A percentile compares a stretch with the other conserved stretches of the same genome.
Evolutionary conservation across 1,140 invertebrate species (phyloP).

Genomic region (Drosophila truncata): DNA sequence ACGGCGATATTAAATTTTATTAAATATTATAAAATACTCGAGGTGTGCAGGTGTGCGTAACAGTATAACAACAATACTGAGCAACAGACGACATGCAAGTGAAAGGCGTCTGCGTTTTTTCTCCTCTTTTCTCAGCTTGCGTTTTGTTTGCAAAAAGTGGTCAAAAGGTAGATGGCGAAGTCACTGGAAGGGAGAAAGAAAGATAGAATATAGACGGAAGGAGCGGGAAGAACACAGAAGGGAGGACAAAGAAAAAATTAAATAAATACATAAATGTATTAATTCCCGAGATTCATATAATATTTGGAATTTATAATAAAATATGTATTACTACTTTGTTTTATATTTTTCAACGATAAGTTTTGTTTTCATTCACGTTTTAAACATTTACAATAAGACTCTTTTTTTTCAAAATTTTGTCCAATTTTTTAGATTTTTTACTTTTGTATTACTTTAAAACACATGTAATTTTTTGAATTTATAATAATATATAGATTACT

Average conservation of each 20-base stretch:
- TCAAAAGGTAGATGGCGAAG: slow-evolving; percentile 12
- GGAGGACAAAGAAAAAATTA: no score
- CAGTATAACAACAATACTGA: slow-evolving; percentile 43
- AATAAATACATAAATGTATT: no score
- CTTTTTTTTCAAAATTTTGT: no score
- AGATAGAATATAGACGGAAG: neutral
- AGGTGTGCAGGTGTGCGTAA: slow-evolving; percentile 20
- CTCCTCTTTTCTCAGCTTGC: neutral
- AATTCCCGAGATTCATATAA: no score
- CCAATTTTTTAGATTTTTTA: no score
- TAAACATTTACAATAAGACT: no score
- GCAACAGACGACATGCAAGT: slow-evolving; percentile 62
- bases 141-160: slow-evolving; percentile 35
- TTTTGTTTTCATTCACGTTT: no score
- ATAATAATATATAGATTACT: neutral
- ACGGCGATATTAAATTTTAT: slow-evolving; percentile 58
- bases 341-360: no score
- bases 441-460: no score
- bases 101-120: slow-evolving; percentile 55
- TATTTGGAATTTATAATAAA: no score
- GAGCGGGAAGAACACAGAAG: neutral
- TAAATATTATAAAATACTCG: slow-evolving; percentile 72
- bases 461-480: no score
- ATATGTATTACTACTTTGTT: no score
- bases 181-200: neutral